phyloP scores from a whole-genome alignment of 2,797 vertebrate species.

The Oreortyx pictus region DNA sequence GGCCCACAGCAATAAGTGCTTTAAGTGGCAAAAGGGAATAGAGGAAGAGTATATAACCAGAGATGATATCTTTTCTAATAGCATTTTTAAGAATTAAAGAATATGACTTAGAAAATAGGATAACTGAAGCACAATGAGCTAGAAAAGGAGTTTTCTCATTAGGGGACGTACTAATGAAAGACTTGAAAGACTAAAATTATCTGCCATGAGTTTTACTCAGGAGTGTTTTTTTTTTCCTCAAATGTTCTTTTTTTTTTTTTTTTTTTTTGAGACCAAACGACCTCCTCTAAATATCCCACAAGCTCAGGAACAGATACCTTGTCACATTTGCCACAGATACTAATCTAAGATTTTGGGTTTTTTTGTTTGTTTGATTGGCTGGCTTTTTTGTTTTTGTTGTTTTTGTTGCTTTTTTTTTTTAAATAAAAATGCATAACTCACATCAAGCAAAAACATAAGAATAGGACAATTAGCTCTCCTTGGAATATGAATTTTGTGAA shows the following conservation, averaged over 20 bases:
- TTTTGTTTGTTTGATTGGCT: too few relatives aligned
- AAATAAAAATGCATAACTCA: background rate
- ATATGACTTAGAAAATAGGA: slow-evolving; percentile 72
- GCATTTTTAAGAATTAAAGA: slow-evolving; percentile 78
- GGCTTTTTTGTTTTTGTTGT: too few relatives aligned
- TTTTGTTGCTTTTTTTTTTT: background rate
- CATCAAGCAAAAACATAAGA: slow-evolving; percentile 27
- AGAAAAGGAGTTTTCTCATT: slow-evolving; percentile 74
- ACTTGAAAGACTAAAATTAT: background rate
- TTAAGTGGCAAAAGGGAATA: slow-evolving; percentile 78
- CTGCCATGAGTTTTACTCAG: background rate
- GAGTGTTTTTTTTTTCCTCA: background rate
- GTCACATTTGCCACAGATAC: background rate
- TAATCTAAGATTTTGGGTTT: background rate
- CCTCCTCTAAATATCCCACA: background rate
- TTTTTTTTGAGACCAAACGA: background rate
- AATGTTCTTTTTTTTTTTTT: background rate
- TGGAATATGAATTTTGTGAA: slow-evolving; percentile 49
- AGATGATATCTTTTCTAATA: slow-evolving; percentile 76
- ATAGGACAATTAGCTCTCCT: slow-evolving; percentile 38
- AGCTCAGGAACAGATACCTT: background rate
- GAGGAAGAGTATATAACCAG: slow-evolving; percentile 73
- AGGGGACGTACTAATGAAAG: slow-evolving; percentile 50
- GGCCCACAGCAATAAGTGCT: slow-evolving; percentile 78
- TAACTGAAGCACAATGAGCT: slow-evolving; percentile 75